Base-by-base conservation (phyloP, 1,140 invertebrate species). In the Tetramorium alpestre region DNA sequence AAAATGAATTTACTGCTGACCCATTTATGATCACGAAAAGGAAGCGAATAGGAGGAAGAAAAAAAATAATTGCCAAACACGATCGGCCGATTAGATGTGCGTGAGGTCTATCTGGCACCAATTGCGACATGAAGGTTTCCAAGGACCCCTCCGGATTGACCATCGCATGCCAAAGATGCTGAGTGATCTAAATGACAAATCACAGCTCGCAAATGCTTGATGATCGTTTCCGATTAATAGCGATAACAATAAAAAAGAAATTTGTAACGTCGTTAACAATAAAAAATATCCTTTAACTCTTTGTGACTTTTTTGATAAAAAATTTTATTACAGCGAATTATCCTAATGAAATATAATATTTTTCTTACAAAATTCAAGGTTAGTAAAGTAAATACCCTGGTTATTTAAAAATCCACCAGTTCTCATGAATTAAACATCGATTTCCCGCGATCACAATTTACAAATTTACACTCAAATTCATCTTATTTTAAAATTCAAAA, bases 61-160 rank as follows among this genome's bases (percentile, higher is more conserved):
- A 88, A 28, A 75, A 86, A 69, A 86, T 90, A 82, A 88, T 91
- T 90, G 67, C 87, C 33, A 33, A 86, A 86, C 28, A 33, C 75
- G 86, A 90, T 87, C 49, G 75, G 28, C 22, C 47, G 80, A 89
- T 90, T 85, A 88, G 86, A 28, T 56, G 56, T 80, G 62, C 67
- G 70, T 70, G 80, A 84, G 70, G 38, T 82, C 56, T 58, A 77
- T 33, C 44, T 75, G 33, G 56, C 22, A 80, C 49, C 80, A 51
- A 33, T 90, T 88, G 51, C 81, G 51, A 49, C 86, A 88, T 86
- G 11, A 33, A 47, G 56, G 33, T 28, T 90, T 88, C 82, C 88
- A 90, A 90, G 80, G 88, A 89, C 51, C 60, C 7, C 72, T 22
- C 13, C n/a, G 64, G 58, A 33, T 56, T 84, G 65, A 78, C 33